Percentiles rank a stretch among this genome's conserved stretches.
Evolutionary conservation across 1,140 invertebrate species (phyloP).

Genomic region (Hyles euphorbiae): DNA sequence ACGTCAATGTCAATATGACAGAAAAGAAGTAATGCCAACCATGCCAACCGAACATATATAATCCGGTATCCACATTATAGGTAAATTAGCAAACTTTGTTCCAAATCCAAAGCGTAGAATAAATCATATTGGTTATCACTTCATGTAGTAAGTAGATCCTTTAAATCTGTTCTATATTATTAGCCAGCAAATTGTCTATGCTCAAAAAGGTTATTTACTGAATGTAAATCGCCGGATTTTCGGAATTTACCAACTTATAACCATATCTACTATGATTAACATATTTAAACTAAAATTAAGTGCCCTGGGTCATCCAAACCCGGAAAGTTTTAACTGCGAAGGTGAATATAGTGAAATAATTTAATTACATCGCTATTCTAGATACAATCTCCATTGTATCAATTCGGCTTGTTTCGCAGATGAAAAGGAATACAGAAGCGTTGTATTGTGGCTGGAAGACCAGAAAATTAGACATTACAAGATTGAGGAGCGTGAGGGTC

Average conservation of each 20-base stretch:
- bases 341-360: slow-evolving; percentile 63
- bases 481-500: slow-evolving; percentile 85
- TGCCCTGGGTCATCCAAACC: slow-evolving; percentile 85
- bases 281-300: slow-evolving; percentile 86
- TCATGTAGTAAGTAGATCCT: too few relatives aligned
- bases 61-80: not conserved
- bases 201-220: not conserved
- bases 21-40: too few relatives aligned
- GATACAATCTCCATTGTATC: not conserved
- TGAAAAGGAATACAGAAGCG: slow-evolving; percentile 84
- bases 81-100: not conserved
- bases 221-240: not conserved
- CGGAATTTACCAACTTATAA: not conserved
- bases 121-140: too few relatives aligned
- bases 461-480: slow-evolving; percentile 94
- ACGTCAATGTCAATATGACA: too few relatives aligned
- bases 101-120: too few relatives aligned
- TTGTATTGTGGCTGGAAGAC: slow-evolving; percentile 94
- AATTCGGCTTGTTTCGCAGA: slow-evolving; percentile 75
- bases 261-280: slow-evolving; percentile 28
- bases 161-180: too few relatives aligned
- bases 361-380: slow-evolving; percentile 3
- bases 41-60: too few relatives aligned
- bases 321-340: slow-evolving; percentile 80
- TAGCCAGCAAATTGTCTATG: too few relatives aligned